Conservation (phyloP, 2,113 vertebrate genomes). For the Pteruthius melanotis region DNA sequence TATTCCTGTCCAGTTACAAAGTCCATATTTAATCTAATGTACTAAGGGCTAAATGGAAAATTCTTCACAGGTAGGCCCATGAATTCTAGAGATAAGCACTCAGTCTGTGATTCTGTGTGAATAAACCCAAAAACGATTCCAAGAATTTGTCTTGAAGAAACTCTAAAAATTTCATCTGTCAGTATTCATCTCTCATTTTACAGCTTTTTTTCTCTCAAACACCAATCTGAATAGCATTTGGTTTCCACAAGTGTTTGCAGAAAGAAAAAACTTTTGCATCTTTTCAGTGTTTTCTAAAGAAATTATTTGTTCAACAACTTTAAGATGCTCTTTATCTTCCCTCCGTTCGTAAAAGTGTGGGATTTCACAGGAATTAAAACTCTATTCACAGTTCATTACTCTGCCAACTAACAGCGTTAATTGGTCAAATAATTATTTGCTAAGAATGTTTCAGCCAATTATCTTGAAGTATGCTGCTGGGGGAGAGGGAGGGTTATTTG, state of each 20-base stretch:
- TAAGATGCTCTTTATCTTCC: neutral
- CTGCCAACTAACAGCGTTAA: slow-evolving; percentile 1
- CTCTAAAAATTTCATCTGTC: neutral
- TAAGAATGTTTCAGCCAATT: slow-evolving; percentile 24
- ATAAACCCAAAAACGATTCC: neutral
- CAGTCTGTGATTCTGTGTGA: neutral
- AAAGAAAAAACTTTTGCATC: neutral
- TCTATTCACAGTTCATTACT: slow-evolving; percentile 15
- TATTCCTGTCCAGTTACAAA: neutral
- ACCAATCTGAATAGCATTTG: neutral
- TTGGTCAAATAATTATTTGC: slow-evolving; percentile 48
- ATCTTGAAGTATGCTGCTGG: neutral
- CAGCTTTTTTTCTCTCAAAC: neutral
- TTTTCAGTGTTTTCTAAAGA: neutral
- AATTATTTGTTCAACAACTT: slow-evolving; percentile 4
- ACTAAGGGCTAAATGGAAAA: neutral
- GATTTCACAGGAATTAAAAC: neutral
- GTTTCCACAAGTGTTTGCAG: neutral
- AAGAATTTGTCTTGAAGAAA: neutral
- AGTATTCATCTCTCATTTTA: neutral
- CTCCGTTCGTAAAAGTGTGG: neutral
- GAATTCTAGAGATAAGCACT: neutral
- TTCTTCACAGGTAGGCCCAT: neutral
- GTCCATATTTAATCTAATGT: neutral
- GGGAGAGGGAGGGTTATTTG: neutral